These are phyloP conservation scores for Musca domestica DNA, from an alignment of 1,140 invertebrate genomes.

Conservation along the genomic window DNA sequence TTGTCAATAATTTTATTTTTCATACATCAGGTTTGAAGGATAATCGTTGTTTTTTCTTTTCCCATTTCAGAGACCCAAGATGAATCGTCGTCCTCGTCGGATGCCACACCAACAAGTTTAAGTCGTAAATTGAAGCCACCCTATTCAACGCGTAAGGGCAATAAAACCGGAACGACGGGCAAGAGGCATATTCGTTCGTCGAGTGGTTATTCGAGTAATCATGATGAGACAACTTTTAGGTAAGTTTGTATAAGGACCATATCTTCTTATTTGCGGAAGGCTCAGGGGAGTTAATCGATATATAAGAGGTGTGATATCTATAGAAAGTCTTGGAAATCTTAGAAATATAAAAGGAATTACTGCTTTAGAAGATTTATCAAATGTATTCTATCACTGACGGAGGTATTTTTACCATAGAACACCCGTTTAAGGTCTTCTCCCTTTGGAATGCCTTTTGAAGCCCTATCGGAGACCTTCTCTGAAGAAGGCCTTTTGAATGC, in stretches of 20 bases:
- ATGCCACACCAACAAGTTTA: conserved; percentile 65
- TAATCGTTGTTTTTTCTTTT: neutral
- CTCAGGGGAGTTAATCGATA: too few species aligned
- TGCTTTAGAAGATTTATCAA: too few species aligned
- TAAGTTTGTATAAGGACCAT: conserved; percentile 45
- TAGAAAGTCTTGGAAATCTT: too few species aligned
- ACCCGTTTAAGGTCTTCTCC: too few species aligned
- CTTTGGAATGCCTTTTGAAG: too few species aligned
- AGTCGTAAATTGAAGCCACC: conserved; percentile 66
- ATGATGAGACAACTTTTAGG: conserved; percentile 79
- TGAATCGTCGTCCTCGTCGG: conserved; percentile 70
- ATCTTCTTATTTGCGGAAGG: too few species aligned
- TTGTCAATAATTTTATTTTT: neutral
- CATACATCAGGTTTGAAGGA: neutral
- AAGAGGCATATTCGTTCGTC: conserved; percentile 68
- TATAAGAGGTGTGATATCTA: too few species aligned
- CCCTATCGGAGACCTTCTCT: too few species aligned
- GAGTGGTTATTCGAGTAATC: conserved; percentile 74
- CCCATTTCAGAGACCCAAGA: conserved; percentile 58
- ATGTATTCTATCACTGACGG: too few species aligned
- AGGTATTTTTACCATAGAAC: too few species aligned
- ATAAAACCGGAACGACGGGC: conserved; percentile 56
- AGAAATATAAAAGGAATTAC: too few species aligned
- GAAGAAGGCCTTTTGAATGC: too few species aligned
- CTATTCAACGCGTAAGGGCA: conserved; percentile 62